Base-by-base conservation (phyloP, 2,888 invertebrate genomes). In the Alitta virens region DNA sequence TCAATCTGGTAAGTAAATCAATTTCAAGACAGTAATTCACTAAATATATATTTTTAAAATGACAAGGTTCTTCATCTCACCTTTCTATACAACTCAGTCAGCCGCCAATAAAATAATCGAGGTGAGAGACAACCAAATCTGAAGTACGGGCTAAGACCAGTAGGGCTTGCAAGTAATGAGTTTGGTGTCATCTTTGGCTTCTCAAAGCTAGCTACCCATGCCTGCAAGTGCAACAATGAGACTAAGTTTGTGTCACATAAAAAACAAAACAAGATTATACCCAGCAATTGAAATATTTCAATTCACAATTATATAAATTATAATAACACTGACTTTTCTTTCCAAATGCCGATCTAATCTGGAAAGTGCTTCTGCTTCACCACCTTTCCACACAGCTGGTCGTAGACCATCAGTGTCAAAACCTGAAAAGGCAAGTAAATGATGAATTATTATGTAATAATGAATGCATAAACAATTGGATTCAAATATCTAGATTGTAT, bases 121-220 rank as follows among this genome's bases (percentile, higher is more conserved):
- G 91, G 89, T 2, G 92, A 92, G 62, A 92, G 84, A 80, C 92
- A 92, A 12, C 93, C 92, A 78, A 92, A 92, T 71, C 92, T 86
- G 55, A 93, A 85, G 78, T 93, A 93, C 0, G 93, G 92, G 51
- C 91, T 91, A 24, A 93, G 84, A 9, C 91, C 92, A 5, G 92
- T 92, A 78, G 89, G 89, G 70, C 91, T 91, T 14, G 92, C 90
- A 42, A 91, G 83, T 46, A 93, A 82, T 0, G 91, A 91, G 75
- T 92, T 91, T 1, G 92, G 90, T 0, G 91, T 91, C 91, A 92
- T 92, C 83, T 92, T 92, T 0, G 92, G 92, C 53, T 89, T 85
- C 9, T 91, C 92, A 78, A 92, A 92, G 23, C 91, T 90, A n/a
- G 91, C 92, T 9, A 92, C 91, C 91, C 92, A 92, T 0, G 91